These are phyloP conservation scores for Melipona quadrifasciata DNA, from an alignment of 1,140 invertebrate species.

Conservation along the genomic window DNA sequence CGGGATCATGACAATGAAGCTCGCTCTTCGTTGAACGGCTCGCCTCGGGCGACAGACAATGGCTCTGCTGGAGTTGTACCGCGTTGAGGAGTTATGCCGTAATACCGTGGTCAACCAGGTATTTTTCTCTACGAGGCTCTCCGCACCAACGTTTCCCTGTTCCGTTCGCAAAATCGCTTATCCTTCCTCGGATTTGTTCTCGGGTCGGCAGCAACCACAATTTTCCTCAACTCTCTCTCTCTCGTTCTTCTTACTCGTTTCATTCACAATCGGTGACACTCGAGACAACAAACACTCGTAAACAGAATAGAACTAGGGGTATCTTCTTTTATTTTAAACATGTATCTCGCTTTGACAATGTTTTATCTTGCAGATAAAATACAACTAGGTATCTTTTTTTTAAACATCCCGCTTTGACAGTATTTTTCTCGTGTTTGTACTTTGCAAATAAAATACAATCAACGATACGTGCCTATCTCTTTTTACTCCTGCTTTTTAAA, in stretches of 20 bases:
- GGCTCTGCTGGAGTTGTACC: constrained; percentile 72
- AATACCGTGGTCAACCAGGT: constrained; percentile 49
- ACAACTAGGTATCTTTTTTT: not conserved
- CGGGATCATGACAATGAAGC: constrained; percentile 73
- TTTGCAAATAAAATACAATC: no score
- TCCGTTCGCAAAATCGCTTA: constrained; percentile 47
- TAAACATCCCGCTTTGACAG: no score
- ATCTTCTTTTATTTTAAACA: no score
- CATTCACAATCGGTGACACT: no score
- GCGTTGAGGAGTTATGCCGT: constrained; percentile 56
- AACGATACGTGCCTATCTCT: no score
- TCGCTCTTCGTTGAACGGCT: constrained; percentile 63
- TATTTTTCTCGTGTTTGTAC: no score
- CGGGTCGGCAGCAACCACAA: no score
- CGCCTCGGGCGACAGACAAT: constrained; percentile 72
- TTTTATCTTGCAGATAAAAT: not conserved
- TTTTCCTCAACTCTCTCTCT: not conserved
- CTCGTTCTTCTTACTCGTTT: not conserved
- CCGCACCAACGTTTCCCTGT: constrained; percentile 14
- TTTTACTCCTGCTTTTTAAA: no score
- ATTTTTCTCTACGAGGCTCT: constrained; percentile 54
- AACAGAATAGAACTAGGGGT: not conserved
- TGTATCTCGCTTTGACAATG: no score
- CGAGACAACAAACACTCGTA: not conserved
- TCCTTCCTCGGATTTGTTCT: constrained; percentile 5